Evolutionary conservation across 2,113 vertebrate genomes (phyloP).

Genomic region (Pteruthius melanotis): DNA sequence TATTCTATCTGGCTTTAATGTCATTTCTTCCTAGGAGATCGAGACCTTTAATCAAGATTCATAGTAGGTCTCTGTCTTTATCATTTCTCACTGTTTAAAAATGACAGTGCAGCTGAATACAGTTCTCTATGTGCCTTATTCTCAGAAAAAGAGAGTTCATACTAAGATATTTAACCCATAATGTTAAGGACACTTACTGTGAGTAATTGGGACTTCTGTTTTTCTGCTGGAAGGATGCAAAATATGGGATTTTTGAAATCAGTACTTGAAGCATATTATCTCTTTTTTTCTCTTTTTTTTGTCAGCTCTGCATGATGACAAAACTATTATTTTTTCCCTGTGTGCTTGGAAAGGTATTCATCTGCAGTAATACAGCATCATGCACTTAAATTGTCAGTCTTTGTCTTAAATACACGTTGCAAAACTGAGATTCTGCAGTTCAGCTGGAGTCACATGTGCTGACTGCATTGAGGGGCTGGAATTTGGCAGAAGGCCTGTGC

Average conservation of each 20-base stretch:
- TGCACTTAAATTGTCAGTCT: neutral
- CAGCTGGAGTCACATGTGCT: conserved; percentile 70
- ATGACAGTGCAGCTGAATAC: neutral
- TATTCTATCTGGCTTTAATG: neutral
- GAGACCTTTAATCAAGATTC: neutral
- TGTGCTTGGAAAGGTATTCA: neutral
- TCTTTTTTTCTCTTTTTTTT: neutral
- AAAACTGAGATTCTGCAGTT: conserved; percentile 35
- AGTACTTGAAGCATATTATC: neutral
- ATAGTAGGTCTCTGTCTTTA: neutral
- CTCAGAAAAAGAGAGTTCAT: neutral
- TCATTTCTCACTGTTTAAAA: neutral
- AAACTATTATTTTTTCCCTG: neutral
- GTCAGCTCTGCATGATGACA: neutral
- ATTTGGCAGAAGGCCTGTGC: conserved; percentile 70
- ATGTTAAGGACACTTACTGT: neutral
- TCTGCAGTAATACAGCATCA: neutral
- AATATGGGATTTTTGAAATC: neutral
- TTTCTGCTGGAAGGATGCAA: neutral
- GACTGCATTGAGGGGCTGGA: conserved; percentile 69
- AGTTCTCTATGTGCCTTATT: neutral
- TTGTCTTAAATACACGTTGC: neutral
- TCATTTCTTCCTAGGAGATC: neutral
- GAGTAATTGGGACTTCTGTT: neutral
- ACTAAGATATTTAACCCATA: neutral